Evolutionary conservation across 2,797 vertebrate species (phyloP).

Genomic region (Acestrorhynchus altus): DNA sequence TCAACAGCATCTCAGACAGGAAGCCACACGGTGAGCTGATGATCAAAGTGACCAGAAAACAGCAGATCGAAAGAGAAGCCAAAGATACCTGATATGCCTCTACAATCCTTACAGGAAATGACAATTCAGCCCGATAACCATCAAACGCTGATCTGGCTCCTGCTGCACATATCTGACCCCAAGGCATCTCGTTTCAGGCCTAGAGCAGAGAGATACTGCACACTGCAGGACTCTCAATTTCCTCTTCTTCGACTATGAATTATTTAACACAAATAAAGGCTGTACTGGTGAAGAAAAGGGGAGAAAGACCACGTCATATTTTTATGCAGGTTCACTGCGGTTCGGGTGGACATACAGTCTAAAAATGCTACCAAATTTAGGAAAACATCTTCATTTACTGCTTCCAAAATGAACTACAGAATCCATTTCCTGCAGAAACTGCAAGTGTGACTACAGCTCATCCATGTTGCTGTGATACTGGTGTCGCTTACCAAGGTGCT

Average conservation of each 20-base stretch:
- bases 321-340: no score
- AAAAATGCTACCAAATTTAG: no score
- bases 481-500: no score
- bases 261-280: conserved; percentile 25
- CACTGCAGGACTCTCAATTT: not conserved
- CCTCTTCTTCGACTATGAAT: conserved; percentile 4
- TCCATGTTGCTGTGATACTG: no score
- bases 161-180: conserved; percentile 25
- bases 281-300: not conserved
- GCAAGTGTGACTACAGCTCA: no score
- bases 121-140: conserved; percentile 27
- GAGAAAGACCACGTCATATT: no score
- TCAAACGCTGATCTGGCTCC: conserved; percentile 23
- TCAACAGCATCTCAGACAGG: conserved; percentile 22
- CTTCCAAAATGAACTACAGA: no score
- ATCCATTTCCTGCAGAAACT: no score
- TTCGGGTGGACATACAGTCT: no score
- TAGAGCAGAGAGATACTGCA: conserved; percentile 9
- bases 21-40: conserved; percentile 3
- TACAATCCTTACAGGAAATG: conserved; percentile 14
- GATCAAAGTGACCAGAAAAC: not conserved
- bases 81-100: conserved; percentile 17
- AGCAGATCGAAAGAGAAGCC: not conserved
- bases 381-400: no score
- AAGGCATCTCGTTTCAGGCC: conserved; percentile 27